Evolutionary conservation across 2,888 invertebrate genomes (phyloP), one percentile per base, ranked within the genome.

Genomic region (Agonopterix alstromeriana): DNA sequence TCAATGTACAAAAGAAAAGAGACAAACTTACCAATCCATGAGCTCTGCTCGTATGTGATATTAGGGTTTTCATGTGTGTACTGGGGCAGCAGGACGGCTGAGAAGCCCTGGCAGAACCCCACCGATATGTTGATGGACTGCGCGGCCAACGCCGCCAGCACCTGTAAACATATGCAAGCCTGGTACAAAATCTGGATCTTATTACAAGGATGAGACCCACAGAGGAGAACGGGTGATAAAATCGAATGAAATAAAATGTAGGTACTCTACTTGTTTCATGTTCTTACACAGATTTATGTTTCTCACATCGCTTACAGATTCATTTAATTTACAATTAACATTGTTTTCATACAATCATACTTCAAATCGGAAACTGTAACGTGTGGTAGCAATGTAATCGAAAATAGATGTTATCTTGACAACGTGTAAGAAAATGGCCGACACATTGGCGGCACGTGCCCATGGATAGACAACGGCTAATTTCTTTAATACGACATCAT

Each of bases 41-140:
- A 94, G 43, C 91, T 90, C 76, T 93, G 90, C 53, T 92, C 91
- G 41, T 89, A 82, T 4, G 92, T 90, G 55, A 93, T 89, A 9
- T 80, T 70, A 0, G 90, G 86, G 47, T 91, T 77, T 51, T 89
- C 88, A 36, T 74, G 81, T 46, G 90, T 80, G 55, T 94, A 90
- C 79, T 93, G 93, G 47, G 94, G 94, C 54, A 94, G 84, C 63
- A 94, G 88, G 35, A 94, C 92, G 1, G 94, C 94, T 42, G 94
- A 94, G 83, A 93, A 94, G 42, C 93, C 94, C 72, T 94, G 94
- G 53, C 92, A 92, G 67, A 94, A 91, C 0, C 94, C 94, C 56
- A 94, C 93, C 46, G 93, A 93, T 66, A 94, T 92, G 67, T 94
- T 94, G 61, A 93, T 93, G 10, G 93, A 92, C 74, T 94, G 94